Base-by-base conservation (phyloP, 2,113 vertebrate genomes). In the Aegotheles bennettii region DNA sequence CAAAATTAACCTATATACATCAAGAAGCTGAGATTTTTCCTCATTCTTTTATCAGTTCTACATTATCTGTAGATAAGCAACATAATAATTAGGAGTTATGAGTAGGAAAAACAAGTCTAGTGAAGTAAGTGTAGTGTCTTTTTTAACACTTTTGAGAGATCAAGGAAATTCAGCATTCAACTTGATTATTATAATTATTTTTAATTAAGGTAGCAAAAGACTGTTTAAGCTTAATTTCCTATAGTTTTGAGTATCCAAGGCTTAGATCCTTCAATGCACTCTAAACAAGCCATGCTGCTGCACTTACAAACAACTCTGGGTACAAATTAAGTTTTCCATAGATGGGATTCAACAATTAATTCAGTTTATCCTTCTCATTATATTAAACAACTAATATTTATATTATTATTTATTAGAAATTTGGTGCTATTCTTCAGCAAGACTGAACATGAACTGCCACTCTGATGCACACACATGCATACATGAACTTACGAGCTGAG, bases 1-100 rank as follows among this genome's bases (percentile, higher is more conserved):
- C 88, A 61, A 87, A 95, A 94, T 75, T 60, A 92, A 87, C 36
- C 47, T 95, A 89, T 16, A 86, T 84, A 96, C 87, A 94, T 40
- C 28, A 81, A 82, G 75, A 85, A 90, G 14, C 18, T 59, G 59
- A 92, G 51, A 24, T 26, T 67, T 87, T 87, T 83, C 76, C 68
- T 89, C 56, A 68, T 86, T 63, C 38, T 86, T 91, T 86, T 60
- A 80, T 63, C 68, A 84, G 35, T 74, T 92, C 56, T 70, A 65
- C 15, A 51, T 77, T 78, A 81, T 16, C 48, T 87, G 45, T n/a
- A 90, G 51, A 78, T 64, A 64, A 84, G n/a, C 40, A 84, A 57
- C 33, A 19, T 67, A 54, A 88, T n/a, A 28, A 81, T 38, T 43
- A 84, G 51, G 61, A 83, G 36, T 36, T 86, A 78, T 33, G 45